Percentiles rank a stretch among this genome's conserved stretches.
Conservation (phyloP, 2,888 invertebrate genomes). For the Mechanitis mazaeus region DNA sequence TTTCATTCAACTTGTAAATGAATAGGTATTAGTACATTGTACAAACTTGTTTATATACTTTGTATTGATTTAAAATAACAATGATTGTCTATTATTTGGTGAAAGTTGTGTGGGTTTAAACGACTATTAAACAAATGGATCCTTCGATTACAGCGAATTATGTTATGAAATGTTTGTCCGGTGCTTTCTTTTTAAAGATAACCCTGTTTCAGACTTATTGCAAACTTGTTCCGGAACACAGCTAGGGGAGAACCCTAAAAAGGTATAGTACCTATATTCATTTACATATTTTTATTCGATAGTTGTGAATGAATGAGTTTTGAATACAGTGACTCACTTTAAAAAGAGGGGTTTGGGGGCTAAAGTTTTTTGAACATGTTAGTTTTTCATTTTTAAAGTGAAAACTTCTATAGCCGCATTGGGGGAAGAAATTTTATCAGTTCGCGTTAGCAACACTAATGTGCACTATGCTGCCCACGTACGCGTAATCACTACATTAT, state of each 20-base stretch:
- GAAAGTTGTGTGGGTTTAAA: conserved; percentile 3
- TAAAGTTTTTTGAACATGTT: too few species aligned
- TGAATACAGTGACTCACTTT: not conserved
- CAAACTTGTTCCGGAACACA: conserved; percentile 30
- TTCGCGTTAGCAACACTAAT: too few species aligned
- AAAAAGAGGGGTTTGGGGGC: not conserved
- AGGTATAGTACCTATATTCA: conserved; percentile 20
- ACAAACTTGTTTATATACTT: not conserved
- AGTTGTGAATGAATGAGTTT: too few species aligned
- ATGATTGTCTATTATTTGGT: not conserved
- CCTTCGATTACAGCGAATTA: not conserved
- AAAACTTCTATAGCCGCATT: too few species aligned
- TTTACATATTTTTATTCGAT: too few species aligned
- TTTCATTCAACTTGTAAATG: not conserved
- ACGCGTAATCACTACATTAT: too few species aligned
- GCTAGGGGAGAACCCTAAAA: conserved; percentile 30
- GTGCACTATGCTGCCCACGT: too few species aligned
- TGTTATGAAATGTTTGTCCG: not conserved
- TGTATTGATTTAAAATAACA: conserved; percentile 4
- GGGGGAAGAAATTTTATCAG: too few species aligned
- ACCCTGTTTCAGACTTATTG: conserved; percentile 29
- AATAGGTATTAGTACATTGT: not conserved
- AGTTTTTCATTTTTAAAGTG: too few species aligned
- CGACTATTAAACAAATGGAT: not conserved
- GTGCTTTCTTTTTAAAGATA: not conserved